Conservation (phyloP, 2,888 invertebrate genomes). For the Microctonus brassicae region DNA sequence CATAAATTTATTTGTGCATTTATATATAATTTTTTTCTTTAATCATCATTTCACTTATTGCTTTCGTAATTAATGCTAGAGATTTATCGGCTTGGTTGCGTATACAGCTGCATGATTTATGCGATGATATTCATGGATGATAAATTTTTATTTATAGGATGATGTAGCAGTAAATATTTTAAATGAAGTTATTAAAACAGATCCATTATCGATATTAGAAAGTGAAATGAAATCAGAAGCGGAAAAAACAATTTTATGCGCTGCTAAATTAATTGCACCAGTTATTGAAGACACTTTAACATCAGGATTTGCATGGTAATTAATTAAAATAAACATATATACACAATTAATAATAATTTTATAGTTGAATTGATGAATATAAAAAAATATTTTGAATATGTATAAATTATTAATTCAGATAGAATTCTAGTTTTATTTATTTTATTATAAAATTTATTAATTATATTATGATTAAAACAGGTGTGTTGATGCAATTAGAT, state of each 20-base stretch:
- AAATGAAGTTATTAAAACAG: slow-evolving; percentile 83
- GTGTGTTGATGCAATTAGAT: slow-evolving; percentile 95
- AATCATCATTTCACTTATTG: neutral
- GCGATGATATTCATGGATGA: neutral
- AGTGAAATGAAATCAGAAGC: slow-evolving; percentile 80
- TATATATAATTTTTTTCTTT: slow-evolving; percentile 13
- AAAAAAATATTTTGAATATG: too few species aligned
- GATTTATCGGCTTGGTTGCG: neutral
- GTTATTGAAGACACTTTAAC: slow-evolving; percentile 81
- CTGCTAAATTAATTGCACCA: slow-evolving; percentile 90
- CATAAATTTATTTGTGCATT: slow-evolving; percentile 26
- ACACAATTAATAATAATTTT: slow-evolving; percentile 4
- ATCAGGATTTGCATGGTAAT: slow-evolving; percentile 72
- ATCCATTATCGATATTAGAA: slow-evolving; percentile 81
- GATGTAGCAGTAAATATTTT: slow-evolving; percentile 73
- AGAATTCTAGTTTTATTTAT: too few species aligned
- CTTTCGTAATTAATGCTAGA: neutral
- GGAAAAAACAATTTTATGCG: slow-evolving; percentile 85
- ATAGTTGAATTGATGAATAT: too few species aligned
- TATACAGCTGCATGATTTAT: too few species aligned
- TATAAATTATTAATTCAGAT: too few species aligned
- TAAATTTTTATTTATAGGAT: slow-evolving; percentile 67
- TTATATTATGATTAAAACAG: slow-evolving; percentile 69
- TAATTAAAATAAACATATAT: slow-evolving; percentile 26
- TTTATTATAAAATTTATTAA: neutral